Evolutionary conservation across 2,797 vertebrate species (phyloP).

Genomic region (Crossoptilon crossoptilon): DNA sequence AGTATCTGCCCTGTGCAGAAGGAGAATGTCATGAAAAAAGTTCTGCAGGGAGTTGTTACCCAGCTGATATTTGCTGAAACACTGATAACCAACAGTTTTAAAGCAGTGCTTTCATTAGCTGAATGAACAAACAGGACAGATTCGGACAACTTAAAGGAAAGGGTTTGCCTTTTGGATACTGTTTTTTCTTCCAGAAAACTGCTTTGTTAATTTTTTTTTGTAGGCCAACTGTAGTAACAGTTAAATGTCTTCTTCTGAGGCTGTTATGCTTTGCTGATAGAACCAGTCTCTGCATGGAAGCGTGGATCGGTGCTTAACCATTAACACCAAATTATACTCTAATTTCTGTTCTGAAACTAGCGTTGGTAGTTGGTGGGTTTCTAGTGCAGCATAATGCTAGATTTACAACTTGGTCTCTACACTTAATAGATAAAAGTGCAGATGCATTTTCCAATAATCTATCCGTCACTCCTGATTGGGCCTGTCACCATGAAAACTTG

Average conservation of each 20-base stretch:
- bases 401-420: slow-evolving; percentile 25
- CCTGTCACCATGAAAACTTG: slow-evolving; percentile 29
- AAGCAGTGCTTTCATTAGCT: background rate
- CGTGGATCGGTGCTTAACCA: background rate
- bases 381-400: background rate
- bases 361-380: background rate
- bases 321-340: background rate
- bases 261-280: background rate
- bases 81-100: background rate
- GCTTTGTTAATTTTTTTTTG: background rate
- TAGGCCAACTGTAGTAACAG: background rate
- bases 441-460: slow-evolving; percentile 67
- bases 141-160: background rate
- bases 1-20: accelerated
- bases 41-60: background rate
- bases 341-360: background rate
- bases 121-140: background rate
- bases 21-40: too few relatives aligned
- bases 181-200: background rate
- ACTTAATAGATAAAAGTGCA: slow-evolving; percentile 41
- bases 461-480: slow-evolving; percentile 30
- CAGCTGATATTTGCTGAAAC: background rate
- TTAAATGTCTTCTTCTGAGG: background rate
- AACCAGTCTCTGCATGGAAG: background rate
- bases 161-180: background rate